Evolutionary conservation across 2,888 invertebrate genomes (phyloP), one percentile per base, ranked within the genome.

Genomic region (Caradrina clavipalpis): DNA sequence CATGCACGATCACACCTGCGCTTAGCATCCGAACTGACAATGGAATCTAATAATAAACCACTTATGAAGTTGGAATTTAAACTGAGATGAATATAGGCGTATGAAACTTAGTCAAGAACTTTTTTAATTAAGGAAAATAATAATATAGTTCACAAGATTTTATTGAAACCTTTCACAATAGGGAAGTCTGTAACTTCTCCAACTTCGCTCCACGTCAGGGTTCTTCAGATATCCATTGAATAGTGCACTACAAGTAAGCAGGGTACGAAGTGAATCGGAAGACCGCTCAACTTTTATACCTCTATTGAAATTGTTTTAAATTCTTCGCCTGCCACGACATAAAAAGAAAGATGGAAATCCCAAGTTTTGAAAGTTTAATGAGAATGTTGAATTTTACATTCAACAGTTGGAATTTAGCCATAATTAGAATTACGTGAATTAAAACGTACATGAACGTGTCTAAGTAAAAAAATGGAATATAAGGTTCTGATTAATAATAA

Each of bases 1-100:
- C 84, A 81, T 83, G 79, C 78, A 85, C 76, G 81, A 78, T 83
- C 62, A 75, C 85, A 87, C 88, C 90, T 89, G 89, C 70, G 80
- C 72, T 75, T 67, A 68, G 62, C 60, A 57, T 57, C 47, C 51
- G 19, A 45, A 19, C 53, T 19, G 1, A 49, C 53, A 56, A 47
- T 45, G 50, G 45, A 63, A 62, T 66, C 55, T 59, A 22, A 49
- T 39, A 67, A 58, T 59, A 31, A 53, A 51, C 53, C 42, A 35
- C 49, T 31, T 11, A 17, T 35, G 8, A 4, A 51, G 35, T 31
- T 39, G 11, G 2, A 22, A 50, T 67, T 39, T 8, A 47, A 57
- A 76, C 19, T 42, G 1, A 53, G 11, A 13, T 26, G 17, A 54
- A 19, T 49, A 19, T 49, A 10, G 10, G 7, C 49, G 22, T 17